phyloP scores from a whole-genome alignment of 2,797 vertebrate genomes.

The Tapirus indicus region DNA sequence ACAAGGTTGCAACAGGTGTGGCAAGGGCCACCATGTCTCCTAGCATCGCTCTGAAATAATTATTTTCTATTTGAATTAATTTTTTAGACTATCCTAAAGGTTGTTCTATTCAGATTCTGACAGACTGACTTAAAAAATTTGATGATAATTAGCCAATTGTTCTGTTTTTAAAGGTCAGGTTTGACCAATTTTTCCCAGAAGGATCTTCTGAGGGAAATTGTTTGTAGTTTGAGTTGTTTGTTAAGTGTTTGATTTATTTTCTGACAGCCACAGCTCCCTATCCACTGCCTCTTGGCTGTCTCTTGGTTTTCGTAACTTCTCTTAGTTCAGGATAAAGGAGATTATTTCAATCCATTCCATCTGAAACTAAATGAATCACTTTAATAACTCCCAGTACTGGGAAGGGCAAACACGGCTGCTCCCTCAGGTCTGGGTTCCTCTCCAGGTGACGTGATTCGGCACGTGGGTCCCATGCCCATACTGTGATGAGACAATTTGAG shows the following conservation, averaged over 20 bases:
- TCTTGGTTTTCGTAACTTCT: background rate
- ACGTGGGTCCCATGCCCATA: no score
- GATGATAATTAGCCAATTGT: conserved; percentile 46
- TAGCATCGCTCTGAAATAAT: background rate
- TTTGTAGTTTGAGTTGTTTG: conserved; percentile 9
- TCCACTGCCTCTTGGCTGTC: background rate
- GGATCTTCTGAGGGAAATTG: conserved; percentile 29
- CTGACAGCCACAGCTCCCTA: background rate
- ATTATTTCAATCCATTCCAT: background rate
- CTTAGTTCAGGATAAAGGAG: background rate
- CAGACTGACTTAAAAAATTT: conserved; percentile 12
- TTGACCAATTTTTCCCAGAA: conserved; percentile 42
- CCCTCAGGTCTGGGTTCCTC: background rate
- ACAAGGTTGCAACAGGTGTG: background rate
- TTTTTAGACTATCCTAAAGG: conserved; percentile 8
- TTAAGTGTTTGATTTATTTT: conserved; percentile 25
- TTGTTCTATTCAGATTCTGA: conserved; percentile 41
- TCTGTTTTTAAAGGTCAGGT: conserved; percentile 59
- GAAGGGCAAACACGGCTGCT: background rate
- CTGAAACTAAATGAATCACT: background rate
- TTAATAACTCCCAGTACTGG: background rate
- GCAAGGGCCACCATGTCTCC: background rate
- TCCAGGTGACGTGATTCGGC: background rate
- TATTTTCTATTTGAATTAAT: conserved; percentile 54
- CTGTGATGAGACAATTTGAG: background rate